phyloP scores from a whole-genome alignment of 1,140 invertebrate species.

The Pollicipes pollicipes region DNA sequence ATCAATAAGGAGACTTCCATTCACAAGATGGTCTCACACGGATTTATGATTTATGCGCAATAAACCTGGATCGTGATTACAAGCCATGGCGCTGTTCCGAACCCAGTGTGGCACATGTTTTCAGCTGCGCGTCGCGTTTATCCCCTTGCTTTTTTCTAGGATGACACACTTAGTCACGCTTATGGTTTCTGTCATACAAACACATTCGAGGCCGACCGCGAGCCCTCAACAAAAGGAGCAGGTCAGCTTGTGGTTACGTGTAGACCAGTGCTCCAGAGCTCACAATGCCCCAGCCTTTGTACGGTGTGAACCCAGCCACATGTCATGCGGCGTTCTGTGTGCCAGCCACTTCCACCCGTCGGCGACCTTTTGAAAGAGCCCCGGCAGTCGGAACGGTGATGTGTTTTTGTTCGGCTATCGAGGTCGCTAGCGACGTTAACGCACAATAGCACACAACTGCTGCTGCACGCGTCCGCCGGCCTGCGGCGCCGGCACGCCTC shows the following conservation, averaged over 20 bases:
- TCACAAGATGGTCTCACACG: neutral
- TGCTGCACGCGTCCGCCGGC: too few species aligned
- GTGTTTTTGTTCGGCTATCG: neutral
- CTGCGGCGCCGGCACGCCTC: too few species aligned
- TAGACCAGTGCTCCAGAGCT: neutral
- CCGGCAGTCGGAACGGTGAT: neutral
- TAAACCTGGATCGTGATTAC: neutral
- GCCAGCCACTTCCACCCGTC: neutral
- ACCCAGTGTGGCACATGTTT: too few species aligned
- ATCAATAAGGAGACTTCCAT: neutral
- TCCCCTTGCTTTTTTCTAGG: neutral
- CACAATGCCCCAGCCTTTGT: neutral
- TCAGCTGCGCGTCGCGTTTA: too few species aligned
- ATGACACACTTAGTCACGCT: neutral
- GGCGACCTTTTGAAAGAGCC: neutral
- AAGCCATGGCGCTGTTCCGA: too few species aligned
- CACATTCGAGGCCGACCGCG: neutral
- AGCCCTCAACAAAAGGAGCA: neutral
- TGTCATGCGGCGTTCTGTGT: neutral
- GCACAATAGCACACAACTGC: neutral
- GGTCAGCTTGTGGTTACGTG: neutral
- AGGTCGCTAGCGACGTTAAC: neutral
- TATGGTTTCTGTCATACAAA: neutral
- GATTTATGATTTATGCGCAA: neutral
- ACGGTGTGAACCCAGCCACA: neutral